These are phyloP conservation scores for Aricia artaxerxes DNA, from an alignment of 2,888 invertebrate genomes.

Conservation along the genomic window DNA sequence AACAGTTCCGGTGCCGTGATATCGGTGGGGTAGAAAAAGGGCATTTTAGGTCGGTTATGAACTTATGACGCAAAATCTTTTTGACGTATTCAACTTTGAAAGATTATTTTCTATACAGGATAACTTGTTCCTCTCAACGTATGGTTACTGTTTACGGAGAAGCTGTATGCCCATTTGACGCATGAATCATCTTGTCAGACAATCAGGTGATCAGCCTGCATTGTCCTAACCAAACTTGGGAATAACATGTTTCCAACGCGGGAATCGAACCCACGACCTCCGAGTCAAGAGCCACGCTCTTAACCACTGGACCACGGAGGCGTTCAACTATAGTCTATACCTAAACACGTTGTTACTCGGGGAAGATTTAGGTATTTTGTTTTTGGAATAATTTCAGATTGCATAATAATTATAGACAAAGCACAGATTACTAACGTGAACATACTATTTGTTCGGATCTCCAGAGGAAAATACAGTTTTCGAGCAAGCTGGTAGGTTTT, in stretches of 20 bases:
- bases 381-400: not conserved
- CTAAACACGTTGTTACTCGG: not conserved
- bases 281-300: too few relatives aligned
- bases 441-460: not conserved
- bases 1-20: constrained; percentile 26
- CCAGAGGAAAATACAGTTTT: not conserved
- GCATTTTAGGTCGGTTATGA: not conserved
- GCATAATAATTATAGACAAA: not conserved
- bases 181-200: too few relatives aligned
- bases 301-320: too few relatives aligned
- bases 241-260: too few relatives aligned
- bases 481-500: constrained; percentile 10
- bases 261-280: too few relatives aligned
- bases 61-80: not conserved
- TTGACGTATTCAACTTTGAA: not conserved
- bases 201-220: too few relatives aligned
- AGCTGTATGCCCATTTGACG: too few relatives aligned
- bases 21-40: constrained; percentile 1
- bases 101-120: not conserved
- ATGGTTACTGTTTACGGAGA: not conserved
- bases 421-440: not conserved
- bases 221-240: too few relatives aligned
- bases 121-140: not conserved
- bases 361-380: not conserved
- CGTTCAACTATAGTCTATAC: not conserved